Percentiles rank a stretch among this genome's conserved stretches.
phyloP scores from a whole-genome alignment of 2,888 invertebrate species.

The Halictus quadricinctus region DNA sequence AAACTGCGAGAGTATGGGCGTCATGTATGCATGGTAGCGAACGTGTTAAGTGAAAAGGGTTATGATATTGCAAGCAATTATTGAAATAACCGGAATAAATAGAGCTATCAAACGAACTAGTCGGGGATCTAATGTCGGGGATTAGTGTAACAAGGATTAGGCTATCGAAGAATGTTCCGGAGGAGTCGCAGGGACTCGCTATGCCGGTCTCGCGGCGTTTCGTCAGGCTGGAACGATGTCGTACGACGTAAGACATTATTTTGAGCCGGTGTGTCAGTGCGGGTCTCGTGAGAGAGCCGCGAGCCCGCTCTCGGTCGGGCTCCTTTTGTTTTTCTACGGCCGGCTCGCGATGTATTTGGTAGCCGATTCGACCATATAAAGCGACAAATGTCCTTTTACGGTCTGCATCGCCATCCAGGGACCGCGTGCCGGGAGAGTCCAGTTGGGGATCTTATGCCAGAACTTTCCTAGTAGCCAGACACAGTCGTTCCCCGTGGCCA shows the following conservation, averaged over 20 bases:
- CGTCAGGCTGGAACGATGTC: slow-evolving; percentile 42
- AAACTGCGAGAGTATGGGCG: too few species aligned
- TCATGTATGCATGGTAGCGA: too few species aligned
- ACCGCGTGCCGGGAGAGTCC: slow-evolving; percentile 70
- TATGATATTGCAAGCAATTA: too few species aligned
- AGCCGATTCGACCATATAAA: slow-evolving; percentile 79
- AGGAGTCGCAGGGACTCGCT: neutral
- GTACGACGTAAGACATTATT: slow-evolving; percentile 68
- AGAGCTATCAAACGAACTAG: too few species aligned
- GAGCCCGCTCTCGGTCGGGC: slow-evolving; percentile 61
- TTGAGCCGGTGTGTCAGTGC: slow-evolving; percentile 69
- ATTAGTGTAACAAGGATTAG: neutral
- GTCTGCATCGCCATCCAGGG: slow-evolving; percentile 76
- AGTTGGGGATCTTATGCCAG: slow-evolving; percentile 70
- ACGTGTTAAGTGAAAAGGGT: too few species aligned
- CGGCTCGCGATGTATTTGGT: slow-evolving; percentile 78
- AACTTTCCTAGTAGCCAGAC: slow-evolving; percentile 75
- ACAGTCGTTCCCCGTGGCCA: slow-evolving; percentile 49
- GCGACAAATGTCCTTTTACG: slow-evolving; percentile 81
- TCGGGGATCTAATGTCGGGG: neutral
- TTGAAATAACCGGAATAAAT: too few species aligned
- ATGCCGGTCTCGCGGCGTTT: slow-evolving; percentile 22
- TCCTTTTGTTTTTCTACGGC: slow-evolving; percentile 77
- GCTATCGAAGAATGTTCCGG: neutral
- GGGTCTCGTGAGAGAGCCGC: slow-evolving; percentile 60